Evolutionary conservation across 2,888 invertebrate species (phyloP), one percentile per base, ranked within the genome.

Genomic region (Brachypalpus laphriformis): DNA sequence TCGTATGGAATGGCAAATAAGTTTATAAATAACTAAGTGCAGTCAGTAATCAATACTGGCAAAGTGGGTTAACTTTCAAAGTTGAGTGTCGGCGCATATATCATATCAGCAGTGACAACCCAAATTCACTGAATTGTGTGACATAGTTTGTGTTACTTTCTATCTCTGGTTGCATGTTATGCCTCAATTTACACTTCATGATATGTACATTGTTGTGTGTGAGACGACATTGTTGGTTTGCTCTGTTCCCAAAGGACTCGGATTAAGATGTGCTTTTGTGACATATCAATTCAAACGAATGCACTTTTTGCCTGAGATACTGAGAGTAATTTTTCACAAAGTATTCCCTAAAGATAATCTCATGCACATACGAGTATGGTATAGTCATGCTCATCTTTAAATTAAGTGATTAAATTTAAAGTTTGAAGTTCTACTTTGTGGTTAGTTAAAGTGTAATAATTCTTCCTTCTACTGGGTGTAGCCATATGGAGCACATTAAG

Each of bases 1-100:
- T 47, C 68, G 28, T n/a, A n/a, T 22, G 42, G 34, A 40, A 59
- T 37, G 22, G 56, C 34, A 51, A 57, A 74, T 31, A 56, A 40
- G 49, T 74, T 56, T 78, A 78, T 78, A 78, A 83, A 78, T 83
- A 83, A 68, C 80, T 45, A 42, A 66, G 25, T 56, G 66, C 47
- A 71, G 71, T 45, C 47, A 71, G 71, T 45, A 61, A 77, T 77
- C 77, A 22, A 71, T 71, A 82, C 11, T 16, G 34, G 59, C 56
- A 49, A 78, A 83, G 72, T 74, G 68, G 61, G 78, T 83, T 70
- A 83, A 63, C 68, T 57, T 56, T 51, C 20, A 9, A 47, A 54
- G 66, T 59, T 66, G 61, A 72, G 71, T 77, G 66, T 51, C 77
- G 18, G 66, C 1, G 9, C 14, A 40, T 75, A 61, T 25, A 34